phyloP scores from a whole-genome alignment of 2,888 invertebrate genomes.

The Aricia artaxerxes region DNA sequence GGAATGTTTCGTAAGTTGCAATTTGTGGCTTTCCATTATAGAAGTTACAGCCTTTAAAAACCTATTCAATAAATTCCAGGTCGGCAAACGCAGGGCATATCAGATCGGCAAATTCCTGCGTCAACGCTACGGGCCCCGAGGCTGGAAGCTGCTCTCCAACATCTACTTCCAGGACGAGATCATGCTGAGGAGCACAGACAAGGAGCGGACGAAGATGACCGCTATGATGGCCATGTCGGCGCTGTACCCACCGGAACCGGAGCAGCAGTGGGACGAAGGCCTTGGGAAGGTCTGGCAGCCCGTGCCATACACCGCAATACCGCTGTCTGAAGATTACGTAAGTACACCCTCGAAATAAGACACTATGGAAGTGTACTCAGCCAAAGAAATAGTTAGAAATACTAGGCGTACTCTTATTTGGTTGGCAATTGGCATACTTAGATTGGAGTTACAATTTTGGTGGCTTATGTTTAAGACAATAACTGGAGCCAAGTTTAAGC shows the following conservation, averaged over 20 bases:
- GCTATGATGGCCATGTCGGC: slow-evolving; percentile 66
- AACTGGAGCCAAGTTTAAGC: no score
- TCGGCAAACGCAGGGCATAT: slow-evolving; percentile 61
- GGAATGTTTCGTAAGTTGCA: not conserved
- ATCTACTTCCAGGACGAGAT: slow-evolving; percentile 62
- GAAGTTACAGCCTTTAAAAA: no score
- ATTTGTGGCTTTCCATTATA: not conserved
- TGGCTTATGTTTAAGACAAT: no score
- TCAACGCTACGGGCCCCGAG: slow-evolving; percentile 58
- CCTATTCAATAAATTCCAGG: slow-evolving; percentile 45
- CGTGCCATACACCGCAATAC: slow-evolving; percentile 63
- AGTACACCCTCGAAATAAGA: slow-evolving; percentile 45
- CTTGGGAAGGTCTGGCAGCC: slow-evolving; percentile 72
- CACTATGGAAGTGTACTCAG: no score
- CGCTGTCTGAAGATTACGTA: slow-evolving; percentile 66
- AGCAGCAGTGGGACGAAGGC: slow-evolving; percentile 69
- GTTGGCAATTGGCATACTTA: no score
- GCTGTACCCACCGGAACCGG: slow-evolving; percentile 61
- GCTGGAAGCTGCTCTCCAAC: slow-evolving; percentile 55
- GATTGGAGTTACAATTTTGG: no score
- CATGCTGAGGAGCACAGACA: slow-evolving; percentile 63
- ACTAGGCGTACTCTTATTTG: not conserved
- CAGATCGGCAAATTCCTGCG: slow-evolving; percentile 64
- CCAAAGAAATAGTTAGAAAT: not conserved
- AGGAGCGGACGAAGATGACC: slow-evolving; percentile 73